Base-by-base conservation (phyloP, 2,888 invertebrate genomes). In the Zaprionus lineosus region DNA sequence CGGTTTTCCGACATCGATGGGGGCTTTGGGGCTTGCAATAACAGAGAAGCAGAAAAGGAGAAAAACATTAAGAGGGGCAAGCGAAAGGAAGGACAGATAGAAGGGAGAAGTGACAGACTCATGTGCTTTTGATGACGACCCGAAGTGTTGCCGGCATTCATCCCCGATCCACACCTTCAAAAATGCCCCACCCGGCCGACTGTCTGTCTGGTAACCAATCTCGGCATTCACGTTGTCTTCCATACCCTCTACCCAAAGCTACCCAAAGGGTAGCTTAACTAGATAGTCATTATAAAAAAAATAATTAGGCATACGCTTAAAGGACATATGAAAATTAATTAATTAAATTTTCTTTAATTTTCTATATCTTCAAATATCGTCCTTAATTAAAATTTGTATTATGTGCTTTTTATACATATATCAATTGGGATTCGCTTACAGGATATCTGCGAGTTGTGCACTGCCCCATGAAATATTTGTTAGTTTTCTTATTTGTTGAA, bases 51-150 rank as follows among this genome's bases (percentile, higher is more conserved):
- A 7, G 12, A 3, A 11, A n/a, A 14, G 11, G n/a, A 34, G 34
- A 34, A 8, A 4, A 16, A 34, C 12, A 16, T 7, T 16, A 2
- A 11, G 34, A 34, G n/a, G 9, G 14, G 16, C n/a, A n/a, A n/a
- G n/a, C n/a, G 14, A 14, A 31, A 14, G 16, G 34, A 34, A 8
- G 8, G 34, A 34, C 12, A 16, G 16, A 34, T 3, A 11, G 34
- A 34, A 15, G 9, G 14, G 16, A 37, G 7, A 18, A 14, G 6
- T 28, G 34, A 34, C 40, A 41, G 43, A 60, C 77, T 68, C 75
- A 62, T 78, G 75, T 74, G 74, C 48, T 51, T 74, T 55, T 52
- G 69, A 74, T 65, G 74, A 75, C 74, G 74, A 70, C 26, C 53
- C 60, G 11, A 44, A 26, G 61, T 60, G 62, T 37, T 52, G 62